phyloP scores from a whole-genome alignment of 2,888 invertebrate genomes.

The Erannis defoliaria region DNA sequence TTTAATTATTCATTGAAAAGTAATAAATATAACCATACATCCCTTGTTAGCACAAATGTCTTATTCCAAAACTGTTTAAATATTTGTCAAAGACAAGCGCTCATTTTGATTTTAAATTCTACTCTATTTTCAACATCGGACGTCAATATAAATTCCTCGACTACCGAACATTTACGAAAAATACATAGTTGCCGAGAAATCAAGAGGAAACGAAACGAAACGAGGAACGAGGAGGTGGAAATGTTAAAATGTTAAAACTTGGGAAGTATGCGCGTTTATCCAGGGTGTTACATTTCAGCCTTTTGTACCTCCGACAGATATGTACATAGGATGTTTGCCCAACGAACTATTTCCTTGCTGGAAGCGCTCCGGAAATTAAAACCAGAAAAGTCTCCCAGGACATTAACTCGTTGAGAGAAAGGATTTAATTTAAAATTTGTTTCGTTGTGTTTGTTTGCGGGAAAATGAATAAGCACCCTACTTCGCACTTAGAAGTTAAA shows the following conservation, averaged over 20 bases:
- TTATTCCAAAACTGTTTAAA: not conserved
- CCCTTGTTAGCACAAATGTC: not conserved
- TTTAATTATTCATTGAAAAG: not conserved
- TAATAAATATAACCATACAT: not conserved
- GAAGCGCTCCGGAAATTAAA: slow-evolving; percentile 82
- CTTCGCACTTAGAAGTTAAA: slow-evolving; percentile 26
- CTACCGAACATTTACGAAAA: slow-evolving; percentile 12
- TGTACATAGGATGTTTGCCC: slow-evolving; percentile 54
- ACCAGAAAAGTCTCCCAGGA: slow-evolving; percentile 77
- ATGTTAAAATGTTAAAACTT: slow-evolving; percentile 16
- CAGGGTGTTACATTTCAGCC: slow-evolving; percentile 27
- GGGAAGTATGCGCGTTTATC: slow-evolving; percentile 27
- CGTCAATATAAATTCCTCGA: slow-evolving; percentile 3
- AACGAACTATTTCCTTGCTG: slow-evolving; percentile 80
- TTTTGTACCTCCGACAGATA: slow-evolving; percentile 37
- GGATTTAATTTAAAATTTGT: slow-evolving; percentile 78
- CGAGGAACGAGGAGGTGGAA: not conserved
- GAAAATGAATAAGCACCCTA: slow-evolving; percentile 35
- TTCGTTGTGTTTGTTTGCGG: slow-evolving; percentile 67
- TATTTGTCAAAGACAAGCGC: not conserved
- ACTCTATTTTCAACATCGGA: slow-evolving; percentile 5
- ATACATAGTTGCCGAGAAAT: slow-evolving; percentile 13
- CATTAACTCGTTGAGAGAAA: slow-evolving; percentile 76
- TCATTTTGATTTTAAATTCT: not conserved
- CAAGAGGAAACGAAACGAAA: no score